A percentile compares a stretch with the other conserved stretches of the same genome.
phyloP scores from a whole-genome alignment of 2,888 invertebrate species.

The Molanna angustata region DNA sequence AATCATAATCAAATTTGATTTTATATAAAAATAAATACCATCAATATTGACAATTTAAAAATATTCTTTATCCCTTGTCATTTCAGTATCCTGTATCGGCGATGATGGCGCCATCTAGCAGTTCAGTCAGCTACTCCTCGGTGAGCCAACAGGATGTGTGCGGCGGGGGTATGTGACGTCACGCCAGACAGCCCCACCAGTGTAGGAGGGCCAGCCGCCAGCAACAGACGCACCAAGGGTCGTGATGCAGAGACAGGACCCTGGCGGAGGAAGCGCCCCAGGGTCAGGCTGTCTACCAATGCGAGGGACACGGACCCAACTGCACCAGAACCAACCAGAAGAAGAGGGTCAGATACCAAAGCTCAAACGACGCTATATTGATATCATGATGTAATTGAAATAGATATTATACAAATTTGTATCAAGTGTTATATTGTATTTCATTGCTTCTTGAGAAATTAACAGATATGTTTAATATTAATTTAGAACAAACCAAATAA shows the following conservation, averaged over 20 bases:
- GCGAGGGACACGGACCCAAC: constrained; percentile 9
- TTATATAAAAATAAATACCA: no score
- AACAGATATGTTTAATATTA: no score
- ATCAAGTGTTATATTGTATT: constrained; percentile 6
- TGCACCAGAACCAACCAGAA: constrained; percentile 19
- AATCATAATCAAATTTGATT: no score
- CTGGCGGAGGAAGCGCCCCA: constrained; percentile 27
- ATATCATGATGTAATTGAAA: constrained; percentile 19
- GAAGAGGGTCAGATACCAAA: constrained; percentile 30
- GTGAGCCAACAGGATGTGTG: constrained; percentile 65
- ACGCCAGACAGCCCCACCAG: constrained; percentile 49
- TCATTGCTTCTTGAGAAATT: no score
- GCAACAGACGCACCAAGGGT: constrained; percentile 17
- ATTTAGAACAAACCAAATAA: no score
- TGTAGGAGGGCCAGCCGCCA: constrained; percentile 35
- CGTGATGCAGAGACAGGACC: constrained; percentile 31
- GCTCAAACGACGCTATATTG: constrained; percentile 28
- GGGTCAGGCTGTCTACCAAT: constrained; percentile 10
- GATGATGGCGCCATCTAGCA: constrained; percentile 42
- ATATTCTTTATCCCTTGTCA: neutral
- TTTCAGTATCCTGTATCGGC: constrained; percentile 55
- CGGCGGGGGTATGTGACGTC: constrained; percentile 68
- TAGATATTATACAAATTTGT: neutral
- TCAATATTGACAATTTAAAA: no score
- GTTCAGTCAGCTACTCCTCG: constrained; percentile 56